These are phyloP conservation scores for Cecidostiba fungosa DNA, from an alignment of 2,888 invertebrate genomes.

Conservation along the genomic window DNA sequence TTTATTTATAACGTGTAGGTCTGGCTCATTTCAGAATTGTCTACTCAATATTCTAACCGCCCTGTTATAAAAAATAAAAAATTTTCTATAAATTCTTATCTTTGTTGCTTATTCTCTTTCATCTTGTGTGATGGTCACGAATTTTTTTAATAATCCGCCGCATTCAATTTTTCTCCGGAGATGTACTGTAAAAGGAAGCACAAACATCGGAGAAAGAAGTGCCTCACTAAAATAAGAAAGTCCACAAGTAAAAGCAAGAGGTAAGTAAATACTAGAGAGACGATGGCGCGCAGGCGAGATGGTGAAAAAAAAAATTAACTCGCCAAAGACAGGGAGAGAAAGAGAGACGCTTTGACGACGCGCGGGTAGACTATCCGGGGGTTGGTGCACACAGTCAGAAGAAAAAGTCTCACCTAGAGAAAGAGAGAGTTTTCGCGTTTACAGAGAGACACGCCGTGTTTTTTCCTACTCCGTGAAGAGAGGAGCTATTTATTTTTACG, in stretches of 20 bases:
- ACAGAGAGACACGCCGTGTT: constrained; percentile 20
- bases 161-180: constrained; percentile 35
- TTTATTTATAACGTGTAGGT: too few relatives aligned
- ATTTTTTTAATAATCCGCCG: constrained; percentile 8
- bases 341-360: constrained; percentile 39
- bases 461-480: constrained; percentile 25
- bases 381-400: neutral
- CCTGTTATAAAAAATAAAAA: neutral
- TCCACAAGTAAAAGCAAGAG: constrained; percentile 45
- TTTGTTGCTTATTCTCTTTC: neutral
- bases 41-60: neutral
- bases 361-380: constrained; percentile 25
- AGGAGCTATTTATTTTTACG: constrained; percentile 55
- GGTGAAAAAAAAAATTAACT: constrained; percentile 46
- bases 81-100: neutral
- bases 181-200: neutral
- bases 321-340: constrained; percentile 10
- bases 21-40: neutral
- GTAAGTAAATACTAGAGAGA: constrained; percentile 50
- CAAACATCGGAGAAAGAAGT: constrained; percentile 31
- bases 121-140: neutral
- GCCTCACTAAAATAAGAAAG: constrained; percentile 44
- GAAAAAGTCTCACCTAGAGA: constrained; percentile 24
- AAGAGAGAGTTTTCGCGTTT: constrained; percentile 37
- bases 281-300: neutral